Percentiles rank a stretch among this genome's conserved stretches.
Conservation (phyloP, 1,140 invertebrate species). For the Listronotus oregonensis region DNA sequence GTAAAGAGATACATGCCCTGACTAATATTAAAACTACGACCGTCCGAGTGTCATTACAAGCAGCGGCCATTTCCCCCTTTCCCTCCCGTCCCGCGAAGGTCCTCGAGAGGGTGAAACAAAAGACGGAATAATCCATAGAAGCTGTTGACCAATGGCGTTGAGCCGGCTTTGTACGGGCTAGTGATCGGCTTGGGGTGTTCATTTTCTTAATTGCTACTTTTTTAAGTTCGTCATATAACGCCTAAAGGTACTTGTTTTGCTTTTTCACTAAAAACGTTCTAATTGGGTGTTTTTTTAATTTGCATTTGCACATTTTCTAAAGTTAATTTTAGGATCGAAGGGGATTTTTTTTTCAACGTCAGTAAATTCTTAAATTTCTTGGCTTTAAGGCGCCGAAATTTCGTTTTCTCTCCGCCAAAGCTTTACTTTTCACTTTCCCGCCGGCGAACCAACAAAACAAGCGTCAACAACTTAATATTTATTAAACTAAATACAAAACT, state of each 20-base stretch:
- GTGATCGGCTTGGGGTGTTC: conserved; percentile 30
- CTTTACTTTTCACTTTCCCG: too few relatives aligned
- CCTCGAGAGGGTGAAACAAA: conserved; percentile 53
- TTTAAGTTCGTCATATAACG: not conserved
- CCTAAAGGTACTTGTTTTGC: not conserved
- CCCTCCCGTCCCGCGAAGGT: conserved; percentile 30
- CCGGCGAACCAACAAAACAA: too few relatives aligned
- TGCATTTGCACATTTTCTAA: too few relatives aligned
- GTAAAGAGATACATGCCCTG: conserved; percentile 10
- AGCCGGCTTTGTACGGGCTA: conserved; percentile 34
- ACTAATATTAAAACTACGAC: conserved; percentile 42
- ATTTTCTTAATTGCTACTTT: conserved; percentile 30
- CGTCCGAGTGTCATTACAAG: conserved; percentile 56
- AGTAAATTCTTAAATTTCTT: too few relatives aligned
- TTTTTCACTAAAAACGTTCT: too few relatives aligned
- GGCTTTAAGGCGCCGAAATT: too few relatives aligned
- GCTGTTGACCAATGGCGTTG: conserved; percentile 54
- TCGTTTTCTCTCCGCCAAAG: too few relatives aligned
- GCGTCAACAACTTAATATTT: too few relatives aligned
- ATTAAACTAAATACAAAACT: too few relatives aligned
- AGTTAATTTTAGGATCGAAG: too few relatives aligned
- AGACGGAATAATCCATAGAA: conserved; percentile 56
- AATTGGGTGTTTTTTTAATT: too few relatives aligned
- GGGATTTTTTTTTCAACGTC: too few relatives aligned
- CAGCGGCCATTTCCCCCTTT: conserved; percentile 48